Evolutionary conservation across 1,140 invertebrate species (phyloP), one percentile per base, ranked within the genome.

Genomic region (Portunus trituberculatus): DNA sequence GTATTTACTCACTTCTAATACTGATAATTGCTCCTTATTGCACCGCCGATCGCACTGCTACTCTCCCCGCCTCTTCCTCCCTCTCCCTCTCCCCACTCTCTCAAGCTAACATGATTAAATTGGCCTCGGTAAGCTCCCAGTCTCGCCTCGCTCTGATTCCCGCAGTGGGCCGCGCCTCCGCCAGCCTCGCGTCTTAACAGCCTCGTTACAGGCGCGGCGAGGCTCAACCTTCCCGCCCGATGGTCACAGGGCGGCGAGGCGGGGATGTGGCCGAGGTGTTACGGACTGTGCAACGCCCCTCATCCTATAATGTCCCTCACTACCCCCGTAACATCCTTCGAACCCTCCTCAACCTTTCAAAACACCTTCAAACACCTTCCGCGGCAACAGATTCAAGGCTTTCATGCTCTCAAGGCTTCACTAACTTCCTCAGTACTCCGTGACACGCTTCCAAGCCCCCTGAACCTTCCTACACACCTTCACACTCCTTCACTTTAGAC

Each of bases 11-110:
- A 87, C 82, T 29, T 48, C 92, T 93, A 87, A 93, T 93, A 87
- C 92, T 93, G 45, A 48, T 93, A 87, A 93, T 93, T 86, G 92
- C 92, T 86, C 84, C 46, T 87, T 83, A 86, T 93, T 93, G 52
- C 91, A 67, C 28, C 16, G 16, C 52, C 10, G 52, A 0, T 59
- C 52, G 16, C 52, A 59, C 39, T 39, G 39, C 39, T 39, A 39
- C 39, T 39, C 39, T 39, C 52, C 52, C 10, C 52, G 16, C 52
- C 10, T 20, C 10, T 20, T 10, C 52, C 52, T 59, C 52, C 16
- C 52, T 10, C 31, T 88, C 32, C 89, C 89, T n/a, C 91, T 92
- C 28, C 28, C 28, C 29, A 29, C 28, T 32, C 29, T 76, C 52
- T 8, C 91, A 59, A 12, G 12, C 52, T 59, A 12, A 0, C 29